These are phyloP conservation scores for Drosophila hydei DNA, from an alignment of 1,140 invertebrate genomes.

Conservation along the genomic window DNA sequence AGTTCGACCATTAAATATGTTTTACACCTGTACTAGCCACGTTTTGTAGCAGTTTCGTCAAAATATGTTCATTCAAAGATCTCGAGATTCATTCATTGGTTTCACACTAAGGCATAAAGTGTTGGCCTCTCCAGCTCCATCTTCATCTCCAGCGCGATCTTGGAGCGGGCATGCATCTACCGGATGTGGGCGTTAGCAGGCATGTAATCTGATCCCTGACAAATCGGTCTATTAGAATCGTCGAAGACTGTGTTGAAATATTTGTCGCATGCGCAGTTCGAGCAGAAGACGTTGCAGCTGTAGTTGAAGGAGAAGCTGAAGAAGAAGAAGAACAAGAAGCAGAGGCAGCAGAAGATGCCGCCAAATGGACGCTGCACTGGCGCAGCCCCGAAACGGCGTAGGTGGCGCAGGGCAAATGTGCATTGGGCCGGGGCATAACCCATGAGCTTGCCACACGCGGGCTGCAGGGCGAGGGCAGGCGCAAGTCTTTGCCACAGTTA, in stretches of 20 bases:
- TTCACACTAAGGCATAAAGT: slow-evolving; percentile 4
- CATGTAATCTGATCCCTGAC: slow-evolving; percentile 84
- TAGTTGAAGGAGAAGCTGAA: background rate
- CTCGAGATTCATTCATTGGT: slow-evolving; percentile 38
- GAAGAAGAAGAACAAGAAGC: background rate
- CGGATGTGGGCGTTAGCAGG: slow-evolving; percentile 83
- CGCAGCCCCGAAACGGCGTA: slow-evolving; percentile 54
- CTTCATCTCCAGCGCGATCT: slow-evolving; percentile 20
- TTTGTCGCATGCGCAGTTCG: slow-evolving; percentile 71
- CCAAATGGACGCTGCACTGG: slow-evolving; percentile 37
- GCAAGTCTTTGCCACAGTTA: slow-evolving; percentile 16
- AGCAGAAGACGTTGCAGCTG: background rate
- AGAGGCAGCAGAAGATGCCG: slow-evolving; percentile 30
- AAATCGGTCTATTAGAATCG: slow-evolving; percentile 84
- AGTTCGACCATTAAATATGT: background rate
- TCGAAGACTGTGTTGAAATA: slow-evolving; percentile 77
- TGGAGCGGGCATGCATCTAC: slow-evolving; percentile 44
- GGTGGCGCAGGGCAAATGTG: slow-evolving; percentile 78
- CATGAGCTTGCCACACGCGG: slow-evolving; percentile 33
- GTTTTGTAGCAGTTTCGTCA: background rate
- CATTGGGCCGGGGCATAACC: slow-evolving; percentile 44
- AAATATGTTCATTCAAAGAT: background rate
- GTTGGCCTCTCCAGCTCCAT: background rate
- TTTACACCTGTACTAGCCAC: slow-evolving; percentile 10
- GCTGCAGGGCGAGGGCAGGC: slow-evolving; percentile 21